Percentiles rank a stretch among this genome's conserved stretches.
Evolutionary conservation across 2,797 vertebrate species (phyloP).

Genomic region (Darevskia nairensis): DNA sequence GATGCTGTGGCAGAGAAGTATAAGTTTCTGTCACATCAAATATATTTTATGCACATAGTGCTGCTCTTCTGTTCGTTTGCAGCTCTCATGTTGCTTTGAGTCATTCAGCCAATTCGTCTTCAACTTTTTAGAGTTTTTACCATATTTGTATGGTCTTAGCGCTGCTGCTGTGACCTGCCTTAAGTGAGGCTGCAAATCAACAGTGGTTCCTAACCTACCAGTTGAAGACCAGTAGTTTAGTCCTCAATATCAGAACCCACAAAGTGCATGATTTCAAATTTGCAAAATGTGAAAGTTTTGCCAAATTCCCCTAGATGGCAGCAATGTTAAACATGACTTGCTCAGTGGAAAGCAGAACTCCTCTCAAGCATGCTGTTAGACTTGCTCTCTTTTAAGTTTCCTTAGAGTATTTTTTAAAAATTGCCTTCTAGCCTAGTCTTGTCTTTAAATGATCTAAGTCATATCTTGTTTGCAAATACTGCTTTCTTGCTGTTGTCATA

Average conservation of each 20-base stretch:
- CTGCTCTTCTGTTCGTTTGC: background rate
- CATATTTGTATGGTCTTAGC: background rate
- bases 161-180: background rate
- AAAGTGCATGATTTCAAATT: background rate
- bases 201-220: background rate
- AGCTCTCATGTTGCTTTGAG: background rate
- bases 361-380: background rate
- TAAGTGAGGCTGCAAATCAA: background rate
- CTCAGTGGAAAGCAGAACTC: background rate
- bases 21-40: background rate
- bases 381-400: background rate
- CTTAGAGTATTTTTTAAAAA: too few species aligned
- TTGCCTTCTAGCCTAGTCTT: background rate
- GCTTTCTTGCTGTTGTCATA: background rate
- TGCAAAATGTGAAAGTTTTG: background rate
- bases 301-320: background rate
- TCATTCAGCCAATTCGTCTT: background rate
- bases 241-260: background rate
- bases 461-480: background rate
- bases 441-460: background rate
- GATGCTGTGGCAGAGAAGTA: background rate
- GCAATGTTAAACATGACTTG: background rate
- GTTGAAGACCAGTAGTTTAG: background rate
- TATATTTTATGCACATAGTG: background rate
- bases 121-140: background rate